A percentile compares a stretch with the other conserved stretches of the same genome.
Conservation (phyloP, 2,888 invertebrate genomes). For the Calameuta idolon region DNA sequence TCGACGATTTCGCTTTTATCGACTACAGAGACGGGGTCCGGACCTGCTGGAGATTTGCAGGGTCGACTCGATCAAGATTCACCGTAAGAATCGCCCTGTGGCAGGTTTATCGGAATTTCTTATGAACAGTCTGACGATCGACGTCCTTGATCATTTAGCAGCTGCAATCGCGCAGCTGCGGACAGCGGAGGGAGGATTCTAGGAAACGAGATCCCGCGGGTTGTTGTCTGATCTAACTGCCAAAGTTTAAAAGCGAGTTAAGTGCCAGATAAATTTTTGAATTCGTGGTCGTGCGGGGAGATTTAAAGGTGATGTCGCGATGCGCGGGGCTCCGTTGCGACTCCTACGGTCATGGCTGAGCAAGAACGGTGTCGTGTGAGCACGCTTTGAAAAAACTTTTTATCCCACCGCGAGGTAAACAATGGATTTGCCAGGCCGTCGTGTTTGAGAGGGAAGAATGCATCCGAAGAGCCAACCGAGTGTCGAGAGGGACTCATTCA, state of each 20-base stretch:
- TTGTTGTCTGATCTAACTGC: constrained; percentile 65
- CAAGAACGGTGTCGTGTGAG: not conserved
- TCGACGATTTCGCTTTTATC: no score
- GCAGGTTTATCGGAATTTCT: no score
- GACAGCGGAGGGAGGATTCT: constrained; percentile 24
- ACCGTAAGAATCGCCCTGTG: no score
- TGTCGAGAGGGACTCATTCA: not conserved
- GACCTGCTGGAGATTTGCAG: no score
- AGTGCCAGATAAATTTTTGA: constrained; percentile 59
- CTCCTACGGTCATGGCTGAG: not conserved
- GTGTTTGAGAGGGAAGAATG: constrained; percentile 7
- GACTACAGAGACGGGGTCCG: no score
- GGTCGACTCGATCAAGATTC: no score
- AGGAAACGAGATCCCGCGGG: constrained; percentile 47
- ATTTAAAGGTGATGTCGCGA: constrained; percentile 1
- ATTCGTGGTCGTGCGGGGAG: constrained; percentile 10
- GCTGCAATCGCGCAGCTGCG: constrained; percentile 22
- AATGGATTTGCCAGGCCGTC: not conserved
- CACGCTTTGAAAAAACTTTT: constrained; percentile 6
- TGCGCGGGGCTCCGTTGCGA: constrained; percentile 4
- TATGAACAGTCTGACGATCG: no score
- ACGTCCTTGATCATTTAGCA: no score
- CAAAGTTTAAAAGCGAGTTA: constrained; percentile 63
- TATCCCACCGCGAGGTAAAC: not conserved
- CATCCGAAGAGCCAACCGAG: not conserved